These are phyloP conservation scores for Enteromius unitaeniatus DNA, from an alignment of 2,797 vertebrate species.

Conservation along the genomic window DNA sequence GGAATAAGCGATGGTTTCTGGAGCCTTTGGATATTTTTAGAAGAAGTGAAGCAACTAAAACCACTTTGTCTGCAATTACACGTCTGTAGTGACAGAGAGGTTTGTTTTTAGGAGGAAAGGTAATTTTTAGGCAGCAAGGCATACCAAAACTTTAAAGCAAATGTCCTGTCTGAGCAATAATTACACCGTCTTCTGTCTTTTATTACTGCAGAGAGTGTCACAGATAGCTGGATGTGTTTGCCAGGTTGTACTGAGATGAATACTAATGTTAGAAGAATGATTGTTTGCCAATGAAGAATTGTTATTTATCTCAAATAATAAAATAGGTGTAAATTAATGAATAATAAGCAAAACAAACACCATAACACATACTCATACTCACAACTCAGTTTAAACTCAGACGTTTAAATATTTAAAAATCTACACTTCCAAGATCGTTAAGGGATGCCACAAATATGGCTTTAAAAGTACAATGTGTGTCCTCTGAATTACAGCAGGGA, in stretches of 20 bases:
- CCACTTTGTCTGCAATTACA: neutral
- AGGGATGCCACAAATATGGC: neutral
- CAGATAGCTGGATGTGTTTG: neutral
- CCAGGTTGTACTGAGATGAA: neutral
- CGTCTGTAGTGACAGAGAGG: neutral
- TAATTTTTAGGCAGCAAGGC: neutral
- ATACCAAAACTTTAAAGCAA: conserved; percentile 2
- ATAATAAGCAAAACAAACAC: neutral
- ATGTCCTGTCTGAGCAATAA: neutral
- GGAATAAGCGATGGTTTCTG: neutral
- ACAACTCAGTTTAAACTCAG: neutral
- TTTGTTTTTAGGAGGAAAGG: neutral
- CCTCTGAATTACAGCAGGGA: neutral
- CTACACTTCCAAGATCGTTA: neutral
- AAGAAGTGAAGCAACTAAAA: neutral
- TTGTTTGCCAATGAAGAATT: neutral
- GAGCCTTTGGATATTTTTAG: neutral
- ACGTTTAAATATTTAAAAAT: neutral
- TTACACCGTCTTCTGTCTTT: neutral
- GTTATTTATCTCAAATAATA: neutral
- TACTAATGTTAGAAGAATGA: neutral
- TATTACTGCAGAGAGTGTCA: neutral
- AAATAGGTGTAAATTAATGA: neutral
- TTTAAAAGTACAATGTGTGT: neutral
- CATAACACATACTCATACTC: neutral